A percentile compares a stretch with the other conserved stretches of the same genome.
Evolutionary conservation across 1,140 invertebrate species (phyloP).

Genomic region (Melanaphis sacchari): DNA sequence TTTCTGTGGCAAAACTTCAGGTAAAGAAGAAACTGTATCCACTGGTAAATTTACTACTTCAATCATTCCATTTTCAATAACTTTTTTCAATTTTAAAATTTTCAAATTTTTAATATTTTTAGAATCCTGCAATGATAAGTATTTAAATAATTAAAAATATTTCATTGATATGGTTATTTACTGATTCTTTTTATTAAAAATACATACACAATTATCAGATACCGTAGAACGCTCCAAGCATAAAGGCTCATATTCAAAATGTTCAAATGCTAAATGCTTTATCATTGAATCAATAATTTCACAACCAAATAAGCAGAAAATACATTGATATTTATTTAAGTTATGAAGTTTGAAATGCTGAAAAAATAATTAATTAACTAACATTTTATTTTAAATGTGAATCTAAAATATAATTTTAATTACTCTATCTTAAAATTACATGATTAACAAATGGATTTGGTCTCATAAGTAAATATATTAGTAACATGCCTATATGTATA

Average conservation of each 20-base stretch:
- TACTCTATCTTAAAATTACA: not conserved
- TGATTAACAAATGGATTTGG: not conserved
- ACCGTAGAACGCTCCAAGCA: conserved; percentile 30
- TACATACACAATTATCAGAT: not conserved
- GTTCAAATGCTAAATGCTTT: conserved; percentile 32
- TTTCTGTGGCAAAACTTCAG: not conserved
- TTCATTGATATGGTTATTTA: not conserved
- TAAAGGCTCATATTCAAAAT: conserved; percentile 50
- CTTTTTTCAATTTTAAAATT: not conserved
- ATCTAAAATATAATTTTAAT: not conserved
- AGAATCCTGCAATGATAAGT: not conserved
- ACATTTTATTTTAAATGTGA: not conserved
- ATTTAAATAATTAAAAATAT: not conserved
- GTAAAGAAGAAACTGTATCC: not conserved
- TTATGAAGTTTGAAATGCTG: conserved; percentile 46
- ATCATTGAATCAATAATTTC: conserved; percentile 29
- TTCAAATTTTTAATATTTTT: conserved; percentile 30
- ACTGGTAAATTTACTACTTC: not conserved
- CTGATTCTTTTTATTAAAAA: not conserved
- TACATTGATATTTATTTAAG: conserved; percentile 38
- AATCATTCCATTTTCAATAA: not conserved
- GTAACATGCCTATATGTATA: not conserved
- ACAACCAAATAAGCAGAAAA: conserved; percentile 33
- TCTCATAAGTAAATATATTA: not conserved
- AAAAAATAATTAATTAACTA: conserved; percentile 14